Base-by-base conservation (phyloP, 2,113 vertebrate species). In the Sander lucioperca region DNA sequence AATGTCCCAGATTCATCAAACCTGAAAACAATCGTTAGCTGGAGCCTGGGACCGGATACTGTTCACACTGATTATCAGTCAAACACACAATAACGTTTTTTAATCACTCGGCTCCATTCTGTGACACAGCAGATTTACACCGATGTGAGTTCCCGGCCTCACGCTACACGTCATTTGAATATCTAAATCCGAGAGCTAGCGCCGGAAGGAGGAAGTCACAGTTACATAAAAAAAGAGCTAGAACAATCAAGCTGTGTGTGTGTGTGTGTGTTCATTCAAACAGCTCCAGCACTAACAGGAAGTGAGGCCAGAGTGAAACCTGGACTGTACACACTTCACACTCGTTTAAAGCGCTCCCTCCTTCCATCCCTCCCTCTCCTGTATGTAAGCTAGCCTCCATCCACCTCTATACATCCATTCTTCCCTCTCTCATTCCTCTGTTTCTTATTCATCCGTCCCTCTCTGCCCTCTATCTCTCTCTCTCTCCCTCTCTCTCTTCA, bases 221-320 rank as follows among this genome's bases (percentile, higher is more conserved):
- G 58, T 74, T 61, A 43, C 0, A 6, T 66, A 79, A 81, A 69
- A 47, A 74, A 48, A 13, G 1, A 61, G 7, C 43, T 4, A 18
- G 5, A 53, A 50, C 21, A 33, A 33, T 69, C 13, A 19, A 63
- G 19, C 36, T 9, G 36, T 39, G 36, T 8, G 36, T 1, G 36
- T 39, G 36, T 8, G 36, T 1, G 36, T 9, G 36, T 39, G 36
- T 54, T 79, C 45, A 23, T 66, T 19, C 30, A 23, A 57, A 50
- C 48, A n/a, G 48, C 57, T 27, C 30, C 9, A n/a, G 18, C 2
- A 51, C 13, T 0, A 63, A 61, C 68, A 63, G 69, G 54, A 75
- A 84, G 57, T 48, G 16, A 79, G n/a, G 30, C 69, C 74, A 67
- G 27, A 39, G 57, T 56, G 61, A 82, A 63, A 79, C 48, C 61